These are phyloP conservation scores for Tachysurus fulvidraco DNA, from an alignment of 2,113 vertebrate species.

Conservation along the genomic window DNA sequence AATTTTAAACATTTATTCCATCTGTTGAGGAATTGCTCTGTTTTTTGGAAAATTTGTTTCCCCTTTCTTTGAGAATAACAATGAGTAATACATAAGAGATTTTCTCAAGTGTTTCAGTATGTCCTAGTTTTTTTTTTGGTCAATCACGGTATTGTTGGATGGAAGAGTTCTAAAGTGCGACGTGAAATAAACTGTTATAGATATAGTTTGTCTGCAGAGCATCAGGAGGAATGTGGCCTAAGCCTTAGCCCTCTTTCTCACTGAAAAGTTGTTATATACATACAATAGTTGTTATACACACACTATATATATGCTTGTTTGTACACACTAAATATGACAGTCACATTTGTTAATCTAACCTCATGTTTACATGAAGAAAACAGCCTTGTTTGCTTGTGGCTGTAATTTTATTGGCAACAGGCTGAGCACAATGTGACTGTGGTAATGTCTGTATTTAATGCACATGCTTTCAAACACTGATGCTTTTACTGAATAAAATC, in stretches of 20 bases:
- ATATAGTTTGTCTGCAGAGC: constrained; percentile 15
- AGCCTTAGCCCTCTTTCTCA: neutral
- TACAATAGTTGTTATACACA: no score
- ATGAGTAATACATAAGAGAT: neutral
- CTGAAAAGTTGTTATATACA: neutral
- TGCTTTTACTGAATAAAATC: neutral
- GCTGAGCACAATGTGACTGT: neutral
- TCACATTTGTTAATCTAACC: neutral
- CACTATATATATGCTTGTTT: no score
- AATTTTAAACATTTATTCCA: neutral
- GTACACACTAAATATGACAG: neutral
- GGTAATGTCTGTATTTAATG: constrained; percentile 2
- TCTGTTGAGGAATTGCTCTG: neutral
- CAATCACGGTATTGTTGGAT: constrained; percentile 5
- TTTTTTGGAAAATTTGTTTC: neutral
- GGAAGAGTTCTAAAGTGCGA: constrained; percentile 14
- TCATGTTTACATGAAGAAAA: constrained; percentile 1
- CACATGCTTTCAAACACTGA: constrained; percentile 16
- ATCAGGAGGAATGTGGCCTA: neutral
- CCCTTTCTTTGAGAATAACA: neutral
- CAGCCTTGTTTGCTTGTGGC: neutral
- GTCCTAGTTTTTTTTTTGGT: constrained; percentile 14
- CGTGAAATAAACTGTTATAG: constrained; percentile 21
- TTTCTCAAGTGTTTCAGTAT: constrained; percentile 14
- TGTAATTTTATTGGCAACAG: neutral